Percentiles rank a stretch among this genome's conserved stretches.
These are phyloP conservation scores for Serilophus lunatus DNA, from an alignment of 2,113 vertebrate species.

Conservation along the genomic window DNA sequence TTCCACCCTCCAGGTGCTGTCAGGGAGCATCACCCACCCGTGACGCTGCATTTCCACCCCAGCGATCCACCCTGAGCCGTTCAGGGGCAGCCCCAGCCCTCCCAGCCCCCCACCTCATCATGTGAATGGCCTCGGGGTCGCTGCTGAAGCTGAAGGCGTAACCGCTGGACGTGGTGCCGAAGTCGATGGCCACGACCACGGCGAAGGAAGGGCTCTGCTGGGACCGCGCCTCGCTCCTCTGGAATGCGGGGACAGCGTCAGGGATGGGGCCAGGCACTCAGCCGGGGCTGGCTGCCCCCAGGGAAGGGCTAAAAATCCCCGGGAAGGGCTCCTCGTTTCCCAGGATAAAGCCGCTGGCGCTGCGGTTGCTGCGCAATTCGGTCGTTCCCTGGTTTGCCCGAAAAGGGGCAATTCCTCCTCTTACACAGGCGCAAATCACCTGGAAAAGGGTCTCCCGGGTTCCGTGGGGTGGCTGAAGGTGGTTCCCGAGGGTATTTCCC, in stretches of 20 bases:
- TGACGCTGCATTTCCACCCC: fast-evolving
- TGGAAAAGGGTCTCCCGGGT: fast-evolving
- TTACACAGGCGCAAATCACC: fast-evolving
- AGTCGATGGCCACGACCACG: slow-evolving; percentile 93
- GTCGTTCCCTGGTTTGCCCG: background rate
- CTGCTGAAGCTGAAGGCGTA: slow-evolving; percentile 93
- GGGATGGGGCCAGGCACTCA: fast-evolving
- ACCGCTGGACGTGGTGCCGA: slow-evolving; percentile 93
- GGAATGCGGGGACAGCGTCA: background rate
- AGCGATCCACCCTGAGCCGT: fast-evolving
- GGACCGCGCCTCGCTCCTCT: slow-evolving; percentile 79
- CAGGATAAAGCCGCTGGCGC: fast-evolving
- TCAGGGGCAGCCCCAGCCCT: background rate
- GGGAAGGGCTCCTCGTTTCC: fast-evolving
- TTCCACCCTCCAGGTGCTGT: fast-evolving
- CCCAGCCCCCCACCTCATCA: slow-evolving; percentile 77
- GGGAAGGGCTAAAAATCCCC: fast-evolving
- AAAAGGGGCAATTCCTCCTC: fast-evolving
- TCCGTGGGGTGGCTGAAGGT: fast-evolving
- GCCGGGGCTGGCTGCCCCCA: fast-evolving
- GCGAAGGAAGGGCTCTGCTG: slow-evolving; percentile 74
- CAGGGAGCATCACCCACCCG: background rate
- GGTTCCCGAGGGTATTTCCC: background rate
- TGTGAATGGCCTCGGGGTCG: slow-evolving; percentile 92
- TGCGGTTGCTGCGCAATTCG: fast-evolving